Base-by-base conservation (phyloP, 2,888 invertebrate species). In the Carabus problematicus region DNA sequence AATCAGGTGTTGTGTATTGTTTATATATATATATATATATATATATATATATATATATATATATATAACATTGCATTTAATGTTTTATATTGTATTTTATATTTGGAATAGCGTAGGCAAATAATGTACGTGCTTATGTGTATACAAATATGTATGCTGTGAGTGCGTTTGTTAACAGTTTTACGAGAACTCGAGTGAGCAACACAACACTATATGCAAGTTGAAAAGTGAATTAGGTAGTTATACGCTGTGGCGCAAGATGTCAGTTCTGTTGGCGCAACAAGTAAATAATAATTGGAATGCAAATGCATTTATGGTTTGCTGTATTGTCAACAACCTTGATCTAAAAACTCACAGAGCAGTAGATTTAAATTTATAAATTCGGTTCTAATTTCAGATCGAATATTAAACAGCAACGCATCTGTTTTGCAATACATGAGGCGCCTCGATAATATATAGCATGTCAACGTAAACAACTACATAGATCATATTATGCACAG, bases 291-390 rank as follows among this genome's bases (percentile, higher is more conserved):
- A 64, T 56, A 64, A 56, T 56, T 64, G 56, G 56, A 64, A 64
- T 64, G 64, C 47, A 64, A 64, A 64, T 64, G 64, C 56, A 16
- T 64, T 62, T 56, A 54, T 54, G 45, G 64, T 64, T 64, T 64
- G 62, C 40, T 62, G 64, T 58, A 59, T 66, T 66, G 66, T 66
- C 58, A 66, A 59, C 72, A 74, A 70, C 74, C 74, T 75, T 75
- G 75, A 73, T 75, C 74, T 73, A 73, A 72, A 74, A 74, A 72
- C 72, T 52, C 66, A 40, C 9, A 18, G 73, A 73, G 72, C 72
- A 73, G 62, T 70, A 72, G 64, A 70, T 72, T 72, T 73, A 72
- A 70, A 72, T 73, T 72, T 73, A 72, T 73, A 69, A 73, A 72
- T 66, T 66, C 40, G 66, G 66, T 59, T 66, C 58, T 66, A 66